Percentiles rank a stretch among this genome's conserved stretches.
Evolutionary conservation across 2,888 invertebrate genomes (phyloP).

Genomic region (Nebria brevicollis): DNA sequence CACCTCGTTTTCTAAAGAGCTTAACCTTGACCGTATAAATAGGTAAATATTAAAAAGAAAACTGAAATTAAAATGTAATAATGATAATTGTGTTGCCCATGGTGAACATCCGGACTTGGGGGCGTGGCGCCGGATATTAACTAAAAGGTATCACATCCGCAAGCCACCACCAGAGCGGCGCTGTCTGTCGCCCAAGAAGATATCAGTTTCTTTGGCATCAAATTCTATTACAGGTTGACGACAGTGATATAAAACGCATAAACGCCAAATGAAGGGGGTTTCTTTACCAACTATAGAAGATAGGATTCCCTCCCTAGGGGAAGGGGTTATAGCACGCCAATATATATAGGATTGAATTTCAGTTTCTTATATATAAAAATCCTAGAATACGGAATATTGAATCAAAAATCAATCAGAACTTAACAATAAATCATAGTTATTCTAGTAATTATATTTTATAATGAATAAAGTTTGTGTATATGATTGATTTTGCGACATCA

Average conservation of each 20-base stretch:
- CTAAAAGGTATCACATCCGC: slow-evolving; percentile 23
- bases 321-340: not conserved
- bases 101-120: slow-evolving; percentile 15
- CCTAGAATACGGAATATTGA: not conserved
- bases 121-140: slow-evolving; percentile 39
- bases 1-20: not conserved
- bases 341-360: not conserved
- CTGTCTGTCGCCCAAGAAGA: not conserved
- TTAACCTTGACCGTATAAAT: slow-evolving; percentile 12
- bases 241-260: not conserved
- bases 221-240: not conserved
- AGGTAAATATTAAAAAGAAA: not conserved
- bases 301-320: not conserved
- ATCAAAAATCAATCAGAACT: not conserved
- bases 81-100: slow-evolving; percentile 25
- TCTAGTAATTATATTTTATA: no score
- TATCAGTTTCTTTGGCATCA: not conserved
- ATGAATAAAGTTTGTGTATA: no score
- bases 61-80: slow-evolving; percentile 38
- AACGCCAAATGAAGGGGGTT: not conserved
- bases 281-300: not conserved
- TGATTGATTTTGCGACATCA: no score
- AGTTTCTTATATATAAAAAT: not conserved
- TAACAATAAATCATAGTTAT: no score
- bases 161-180: not conserved